Evolutionary conservation across 2,888 invertebrate species (phyloP).

Genomic region (Lomographa bimaculata): DNA sequence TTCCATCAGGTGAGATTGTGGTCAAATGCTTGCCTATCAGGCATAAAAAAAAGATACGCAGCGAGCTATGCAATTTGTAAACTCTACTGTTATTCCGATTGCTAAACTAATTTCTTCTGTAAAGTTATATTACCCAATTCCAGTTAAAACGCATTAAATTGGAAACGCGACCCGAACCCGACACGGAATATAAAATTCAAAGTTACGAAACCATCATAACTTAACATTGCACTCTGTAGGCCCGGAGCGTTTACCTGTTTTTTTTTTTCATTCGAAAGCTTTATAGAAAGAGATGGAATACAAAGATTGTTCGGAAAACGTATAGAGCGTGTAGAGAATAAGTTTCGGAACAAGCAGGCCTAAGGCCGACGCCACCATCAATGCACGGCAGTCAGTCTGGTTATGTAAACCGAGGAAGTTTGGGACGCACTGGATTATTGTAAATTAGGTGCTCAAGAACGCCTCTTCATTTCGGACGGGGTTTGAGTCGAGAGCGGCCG

Average conservation of each 20-base stretch:
- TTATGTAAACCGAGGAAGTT: constrained; percentile 67
- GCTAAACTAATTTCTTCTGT: constrained; percentile 22
- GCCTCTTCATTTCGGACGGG: constrained; percentile 63
- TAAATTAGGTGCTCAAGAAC: constrained; percentile 53
- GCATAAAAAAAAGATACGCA: too few species aligned
- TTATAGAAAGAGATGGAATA: constrained; percentile 61
- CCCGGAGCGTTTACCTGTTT: constrained; percentile 71
- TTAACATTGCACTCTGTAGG: constrained; percentile 50
- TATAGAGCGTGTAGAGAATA: constrained; percentile 66
- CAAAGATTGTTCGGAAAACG: constrained; percentile 64
- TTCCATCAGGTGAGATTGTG: too few species aligned
- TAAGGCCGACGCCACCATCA: constrained; percentile 77
- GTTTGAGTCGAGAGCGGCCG: constrained; percentile 67
- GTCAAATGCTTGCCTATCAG: too few species aligned
- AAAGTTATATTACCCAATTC: constrained; percentile 35
- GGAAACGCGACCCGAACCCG: constrained; percentile 37
- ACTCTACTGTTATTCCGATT: too few species aligned
- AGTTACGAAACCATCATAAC: constrained; percentile 44
- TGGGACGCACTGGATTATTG: constrained; percentile 52
- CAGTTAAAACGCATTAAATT: constrained; percentile 53
- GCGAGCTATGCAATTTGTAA: too few species aligned
- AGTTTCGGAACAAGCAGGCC: constrained; percentile 68
- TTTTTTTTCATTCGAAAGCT: constrained; percentile 61
- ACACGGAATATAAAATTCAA: constrained; percentile 48
- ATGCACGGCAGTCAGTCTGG: constrained; percentile 79